Evolutionary conservation across 2,888 invertebrate species (phyloP), one percentile per base, ranked within the genome.

Genomic region (Daptonema setosum): DNA sequence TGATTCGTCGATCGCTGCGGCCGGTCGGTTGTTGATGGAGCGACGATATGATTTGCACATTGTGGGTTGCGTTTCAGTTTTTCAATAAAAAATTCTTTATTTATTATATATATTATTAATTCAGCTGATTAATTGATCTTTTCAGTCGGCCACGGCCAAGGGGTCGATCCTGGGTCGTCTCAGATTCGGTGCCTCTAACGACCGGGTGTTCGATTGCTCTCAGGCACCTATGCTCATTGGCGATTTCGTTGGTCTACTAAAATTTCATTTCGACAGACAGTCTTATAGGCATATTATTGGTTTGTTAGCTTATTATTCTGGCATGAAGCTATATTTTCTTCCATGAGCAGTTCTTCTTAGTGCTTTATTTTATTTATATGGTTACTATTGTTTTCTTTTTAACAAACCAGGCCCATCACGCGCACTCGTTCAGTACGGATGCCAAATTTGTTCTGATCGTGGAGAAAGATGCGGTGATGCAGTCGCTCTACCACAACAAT

Each of bases 381-480:
- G 20, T 41, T 41, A 41, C 8, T 41, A 41, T 20, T 8, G 8
- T 41, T 41, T 20, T 41, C 11, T 8, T 14, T 20, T 14, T 20
- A 8, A 20, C 20, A 24, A 22, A 5, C 22, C 20, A 30, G 20
- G 20, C 29, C 30, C 26, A 30, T n/a, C 22, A 28, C 35, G 26
- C 43, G 2, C 20, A 61, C 20, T 60, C 63, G 1, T 61, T 60
- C 53, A 57, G 60, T 25, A 63, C 62, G 29, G 64, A 8, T 14
- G 87, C 87, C 0, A 78, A 78, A 61, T 83, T 83, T 67, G 80
- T 90, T 20, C 69, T 95, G 26, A 78, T 95, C 0, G 81, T 93
- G 1, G 93, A 95, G 71, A 95, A 95, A 71, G 88, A 95, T 70
- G 82, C 91, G 0, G 79, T 85, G 2, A 93, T 90, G 69, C 84